Evolutionary conservation across 2,888 invertebrate species (phyloP).

Genomic region (Heliconius aoede): DNA sequence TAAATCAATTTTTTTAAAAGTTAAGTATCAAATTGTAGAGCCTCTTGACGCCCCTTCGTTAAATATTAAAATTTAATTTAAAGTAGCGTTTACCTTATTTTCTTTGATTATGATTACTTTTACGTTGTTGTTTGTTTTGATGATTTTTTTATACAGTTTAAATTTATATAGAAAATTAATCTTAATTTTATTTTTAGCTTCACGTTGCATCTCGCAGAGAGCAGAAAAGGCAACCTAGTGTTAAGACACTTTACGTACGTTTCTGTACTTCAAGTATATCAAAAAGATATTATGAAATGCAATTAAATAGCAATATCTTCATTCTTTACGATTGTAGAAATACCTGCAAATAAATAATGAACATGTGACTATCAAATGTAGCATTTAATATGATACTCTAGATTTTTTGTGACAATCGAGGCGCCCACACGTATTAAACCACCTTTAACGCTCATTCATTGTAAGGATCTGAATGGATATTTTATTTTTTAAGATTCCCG

Average conservation of each 20-base stretch:
- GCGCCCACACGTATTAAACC: slow-evolving; percentile 62
- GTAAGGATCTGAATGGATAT: slow-evolving; percentile 68
- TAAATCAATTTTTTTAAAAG: slow-evolving; percentile 35
- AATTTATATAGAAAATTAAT: background rate
- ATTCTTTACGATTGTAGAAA: slow-evolving; percentile 32
- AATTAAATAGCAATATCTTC: slow-evolving; percentile 27
- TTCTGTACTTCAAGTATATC: background rate
- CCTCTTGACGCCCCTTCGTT: slow-evolving; percentile 11
- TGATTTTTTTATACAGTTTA: background rate
- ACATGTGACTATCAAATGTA: slow-evolving; percentile 62
- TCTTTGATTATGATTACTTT: slow-evolving; percentile 16
- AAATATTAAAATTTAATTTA: slow-evolving; percentile 20
- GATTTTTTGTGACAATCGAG: slow-evolving; percentile 67
- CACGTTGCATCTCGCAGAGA: background rate
- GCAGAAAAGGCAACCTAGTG: too few relatives aligned
- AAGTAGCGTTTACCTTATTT: slow-evolving; percentile 12
- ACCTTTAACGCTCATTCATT: slow-evolving; percentile 71
- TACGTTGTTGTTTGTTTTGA: background rate
- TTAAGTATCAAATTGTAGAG: slow-evolving; percentile 20
- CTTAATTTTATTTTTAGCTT: background rate
- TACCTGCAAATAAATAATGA: slow-evolving; percentile 44
- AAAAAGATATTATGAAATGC: background rate
- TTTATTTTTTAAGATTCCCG: slow-evolving; percentile 68
- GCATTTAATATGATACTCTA: slow-evolving; percentile 55
- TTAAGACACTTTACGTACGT: too few relatives aligned